Conservation (phyloP, 1,140 invertebrate genomes). For the Drosophila ercepeae region DNA sequence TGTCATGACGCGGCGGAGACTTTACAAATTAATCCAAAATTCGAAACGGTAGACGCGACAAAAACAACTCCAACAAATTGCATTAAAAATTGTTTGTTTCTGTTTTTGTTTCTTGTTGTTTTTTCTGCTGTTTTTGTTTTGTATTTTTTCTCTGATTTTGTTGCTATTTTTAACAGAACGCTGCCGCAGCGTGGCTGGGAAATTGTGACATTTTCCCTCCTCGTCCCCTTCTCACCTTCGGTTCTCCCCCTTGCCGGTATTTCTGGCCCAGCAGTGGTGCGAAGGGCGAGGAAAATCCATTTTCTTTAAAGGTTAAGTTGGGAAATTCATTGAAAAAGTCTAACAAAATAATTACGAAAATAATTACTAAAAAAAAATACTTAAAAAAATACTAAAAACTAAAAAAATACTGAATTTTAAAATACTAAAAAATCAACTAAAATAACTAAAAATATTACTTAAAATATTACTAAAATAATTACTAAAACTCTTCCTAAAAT, state of each 20-base stretch:
- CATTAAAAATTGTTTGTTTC: slow-evolving; percentile 49
- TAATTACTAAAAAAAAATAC: too few relatives aligned
- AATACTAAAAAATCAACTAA: too few relatives aligned
- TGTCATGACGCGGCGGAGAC: slow-evolving; percentile 32
- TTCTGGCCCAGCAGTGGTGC: slow-evolving; percentile 24
- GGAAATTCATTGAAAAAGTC: too few relatives aligned
- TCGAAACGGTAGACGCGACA: slow-evolving; percentile 68
- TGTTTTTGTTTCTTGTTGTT: slow-evolving; percentile 21
- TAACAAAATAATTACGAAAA: too few relatives aligned
- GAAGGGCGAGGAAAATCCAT: slow-evolving; percentile 7
- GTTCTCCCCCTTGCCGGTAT: slow-evolving; percentile 24
- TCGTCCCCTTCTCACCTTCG: slow-evolving; percentile 7
- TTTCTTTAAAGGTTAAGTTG: neutral
- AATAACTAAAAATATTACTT: too few relatives aligned
- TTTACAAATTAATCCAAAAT: slow-evolving; percentile 79
- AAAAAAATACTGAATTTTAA: too few relatives aligned
- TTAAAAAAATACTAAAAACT: too few relatives aligned
- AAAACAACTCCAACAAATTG: slow-evolving; percentile 56
- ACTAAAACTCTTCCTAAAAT: too few relatives aligned
- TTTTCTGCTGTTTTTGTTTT: slow-evolving; percentile 17
- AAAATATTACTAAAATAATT: too few relatives aligned
- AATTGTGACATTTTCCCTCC: slow-evolving; percentile 76
- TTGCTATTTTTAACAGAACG: slow-evolving; percentile 64
- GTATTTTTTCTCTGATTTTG: slow-evolving; percentile 30
- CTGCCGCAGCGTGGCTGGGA: slow-evolving; percentile 39